phyloP scores from a whole-genome alignment of 2,888 invertebrate genomes.

The Prenolepis imparis region DNA sequence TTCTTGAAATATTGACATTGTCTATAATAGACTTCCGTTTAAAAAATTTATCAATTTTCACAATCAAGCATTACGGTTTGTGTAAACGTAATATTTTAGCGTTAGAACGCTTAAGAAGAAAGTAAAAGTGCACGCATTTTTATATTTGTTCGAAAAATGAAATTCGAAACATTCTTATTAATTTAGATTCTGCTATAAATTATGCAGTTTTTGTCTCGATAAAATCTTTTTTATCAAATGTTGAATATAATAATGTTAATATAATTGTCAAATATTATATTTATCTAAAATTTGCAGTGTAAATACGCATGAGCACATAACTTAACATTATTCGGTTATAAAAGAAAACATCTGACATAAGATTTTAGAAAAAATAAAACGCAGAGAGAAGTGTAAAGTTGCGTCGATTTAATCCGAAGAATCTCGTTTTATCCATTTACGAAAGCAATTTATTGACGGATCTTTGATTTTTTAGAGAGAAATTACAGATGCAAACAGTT shows the following conservation, averaged over 20 bases:
- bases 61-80: background rate
- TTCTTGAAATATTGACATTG: background rate
- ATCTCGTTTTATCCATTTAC: constrained; percentile 16
- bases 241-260: background rate
- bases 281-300: background rate
- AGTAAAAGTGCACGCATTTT: background rate
- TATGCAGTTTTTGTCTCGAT: background rate
- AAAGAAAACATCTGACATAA: background rate
- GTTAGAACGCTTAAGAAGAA: background rate
- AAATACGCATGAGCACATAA: background rate
- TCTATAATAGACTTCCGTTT: background rate
- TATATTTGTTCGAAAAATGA: background rate
- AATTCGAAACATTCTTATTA: background rate
- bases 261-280: too few relatives aligned
- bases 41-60: background rate
- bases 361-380: constrained; percentile 14
- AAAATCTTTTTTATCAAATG: background rate
- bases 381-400: constrained; percentile 9
- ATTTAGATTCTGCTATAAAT: background rate
- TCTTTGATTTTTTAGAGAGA: constrained; percentile 4
- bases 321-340: background rate
- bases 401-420: constrained; percentile 21
- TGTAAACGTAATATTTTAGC: background rate
- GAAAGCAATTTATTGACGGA: constrained; percentile 22
- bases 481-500: constrained; percentile 16